phyloP scores from a whole-genome alignment of 2,113 vertebrate species.

The Peromyscus maniculatus region DNA sequence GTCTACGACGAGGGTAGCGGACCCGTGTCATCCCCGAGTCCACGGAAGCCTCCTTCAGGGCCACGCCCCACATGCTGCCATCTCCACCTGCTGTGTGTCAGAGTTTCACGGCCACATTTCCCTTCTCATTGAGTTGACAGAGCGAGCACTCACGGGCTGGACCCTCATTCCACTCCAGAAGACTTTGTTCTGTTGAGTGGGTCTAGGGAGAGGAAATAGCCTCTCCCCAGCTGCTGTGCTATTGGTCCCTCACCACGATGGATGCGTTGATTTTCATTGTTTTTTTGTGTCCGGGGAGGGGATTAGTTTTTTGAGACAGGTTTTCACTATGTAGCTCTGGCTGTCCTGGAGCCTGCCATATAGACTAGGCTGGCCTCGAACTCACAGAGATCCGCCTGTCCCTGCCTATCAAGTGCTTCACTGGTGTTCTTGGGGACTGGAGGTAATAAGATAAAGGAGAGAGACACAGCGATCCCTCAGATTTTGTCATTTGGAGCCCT shows the following conservation, averaged over 20 bases:
- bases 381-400: not conserved
- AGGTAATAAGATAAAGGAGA: not conserved
- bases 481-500: not conserved
- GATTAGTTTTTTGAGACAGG: not conserved
- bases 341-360: not conserved
- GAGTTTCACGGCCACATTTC: not conserved
- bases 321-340: not conserved
- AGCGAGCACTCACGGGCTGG: not conserved
- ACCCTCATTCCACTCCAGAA: not conserved
- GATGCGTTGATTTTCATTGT: not conserved
- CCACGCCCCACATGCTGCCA: not conserved
- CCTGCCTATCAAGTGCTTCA: not conserved
- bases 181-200: not conserved
- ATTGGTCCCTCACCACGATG: not conserved
- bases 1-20: not conserved
- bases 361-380: not conserved
- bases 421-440: not conserved
- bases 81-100: no score
- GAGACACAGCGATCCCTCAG: not conserved
- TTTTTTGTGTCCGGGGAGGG: not conserved
- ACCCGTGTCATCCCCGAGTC: not conserved
- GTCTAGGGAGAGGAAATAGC: rapidly evolving
- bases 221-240: not conserved
- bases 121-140: not conserved
- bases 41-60: not conserved